Percentiles rank a stretch among this genome's conserved stretches.
These are phyloP conservation scores for Pagetopsis macropterus DNA, from an alignment of 2,797 vertebrate species.

Conservation along the genomic window DNA sequence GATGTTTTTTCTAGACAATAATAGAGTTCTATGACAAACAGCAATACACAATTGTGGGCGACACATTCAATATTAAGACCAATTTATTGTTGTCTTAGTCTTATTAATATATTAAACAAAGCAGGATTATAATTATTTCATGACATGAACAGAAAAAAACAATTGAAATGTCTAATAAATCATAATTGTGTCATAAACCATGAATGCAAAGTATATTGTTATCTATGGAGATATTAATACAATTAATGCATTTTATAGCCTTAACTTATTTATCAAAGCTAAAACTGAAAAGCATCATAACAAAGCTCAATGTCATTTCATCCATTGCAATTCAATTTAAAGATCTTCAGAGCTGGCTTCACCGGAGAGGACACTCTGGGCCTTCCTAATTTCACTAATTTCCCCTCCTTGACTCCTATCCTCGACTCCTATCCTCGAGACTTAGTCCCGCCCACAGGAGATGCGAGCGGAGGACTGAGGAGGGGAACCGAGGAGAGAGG, in stretches of 20 bases:
- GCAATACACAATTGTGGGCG: not conserved
- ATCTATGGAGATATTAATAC: conserved; percentile 45
- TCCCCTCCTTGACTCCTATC: no score
- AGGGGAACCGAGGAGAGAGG: no score
- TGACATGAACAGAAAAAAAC: not conserved
- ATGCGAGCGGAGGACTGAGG: no score
- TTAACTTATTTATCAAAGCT: conserved; percentile 50
- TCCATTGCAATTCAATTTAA: conserved; percentile 64
- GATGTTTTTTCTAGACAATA: not conserved
- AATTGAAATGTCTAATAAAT: not conserved
- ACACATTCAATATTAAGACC: not conserved
- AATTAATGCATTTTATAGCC: conserved; percentile 29
- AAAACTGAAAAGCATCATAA: conserved; percentile 62
- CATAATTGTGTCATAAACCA: not conserved
- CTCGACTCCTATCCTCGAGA: no score
- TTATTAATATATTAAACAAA: conserved; percentile 1
- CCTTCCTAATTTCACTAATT: no score
- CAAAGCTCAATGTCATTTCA: conserved; percentile 59
- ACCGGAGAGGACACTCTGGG: conserved; percentile 41
- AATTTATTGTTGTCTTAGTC: not conserved
- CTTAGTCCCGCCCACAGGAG: no score
- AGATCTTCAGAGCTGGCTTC: conserved; percentile 48
- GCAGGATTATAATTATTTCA: not conserved
- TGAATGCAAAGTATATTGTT: conserved; percentile 6
- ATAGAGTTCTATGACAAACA: no score